Evolutionary conservation across 2,113 vertebrate species (phyloP), one percentile per base, ranked within the genome.

Genomic region (Periophthalmodon schlosseri): DNA sequence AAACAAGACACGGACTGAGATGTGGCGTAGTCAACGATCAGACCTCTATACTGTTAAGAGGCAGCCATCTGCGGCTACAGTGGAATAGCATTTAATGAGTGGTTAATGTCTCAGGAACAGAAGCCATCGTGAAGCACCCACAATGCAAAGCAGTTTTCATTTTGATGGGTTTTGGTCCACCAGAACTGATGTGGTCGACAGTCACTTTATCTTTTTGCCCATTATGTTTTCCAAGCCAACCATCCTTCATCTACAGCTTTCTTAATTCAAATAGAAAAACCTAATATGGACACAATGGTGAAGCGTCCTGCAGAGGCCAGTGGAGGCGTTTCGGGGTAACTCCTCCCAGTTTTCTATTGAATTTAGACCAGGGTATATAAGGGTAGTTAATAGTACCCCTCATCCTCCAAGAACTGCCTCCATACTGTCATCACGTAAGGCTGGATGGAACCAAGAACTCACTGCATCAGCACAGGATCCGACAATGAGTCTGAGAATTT

Each of bases 171-270:
- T 83, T 75, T 61, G 74, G 79, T 84, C 65, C 47, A 82, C 75
- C 76, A 83, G 70, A 86, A 84, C 75, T 73, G 77, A 74, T 86
- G 63, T 74, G 79, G 70, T 21, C 83, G 77, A 77, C 73, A 79
- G 49, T 64, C 36, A 66, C 28, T 68, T 44, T 70, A 73, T 80
- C 79, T 90, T 91, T 90, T 84, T 78, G 6, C 20, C 52, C 20
- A 56, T 56, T 56, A 56, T 56, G 52, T 56, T 21, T 56, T 56
- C n/a, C 10, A n/a, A 56, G 52, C 20, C 20, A 54, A 54, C 52
- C 7, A 10, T 54, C 52, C 52, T n/a, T 50, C 49, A 50, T 50
- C 4, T 52, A 20, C 5, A 18, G 15, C 52, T n/a, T n/a, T n/a
- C 1, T 8, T 8, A n/a, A 54, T 54, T 54, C 52, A 54, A 52